Percentiles rank a stretch among this genome's conserved stretches.
Conservation (phyloP, 2,797 vertebrate species). For the Lophura swinhoii region DNA sequence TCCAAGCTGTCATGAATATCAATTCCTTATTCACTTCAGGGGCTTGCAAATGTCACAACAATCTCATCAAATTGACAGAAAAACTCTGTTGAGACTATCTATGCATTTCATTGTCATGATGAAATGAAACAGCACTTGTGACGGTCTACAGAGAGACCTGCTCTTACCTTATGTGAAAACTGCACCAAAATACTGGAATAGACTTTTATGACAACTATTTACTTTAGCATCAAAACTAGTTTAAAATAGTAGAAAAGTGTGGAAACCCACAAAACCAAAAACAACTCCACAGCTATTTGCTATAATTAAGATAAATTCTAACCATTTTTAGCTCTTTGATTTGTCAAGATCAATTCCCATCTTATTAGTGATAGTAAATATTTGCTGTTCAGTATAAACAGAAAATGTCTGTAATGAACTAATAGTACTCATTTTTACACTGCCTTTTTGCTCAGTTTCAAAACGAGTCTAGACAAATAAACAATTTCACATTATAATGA, state of each 20-base stretch:
- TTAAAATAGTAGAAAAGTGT: not conserved
- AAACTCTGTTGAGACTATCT: not conserved
- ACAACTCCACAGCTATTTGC: not conserved
- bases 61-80: not conserved
- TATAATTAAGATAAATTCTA: not conserved
- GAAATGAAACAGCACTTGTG: not conserved
- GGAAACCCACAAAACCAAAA: not conserved
- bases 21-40: not conserved
- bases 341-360: not conserved
- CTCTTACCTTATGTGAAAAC: not conserved
- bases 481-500: not conserved
- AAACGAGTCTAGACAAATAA: not conserved
- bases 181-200: not conserved
- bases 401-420: not conserved
- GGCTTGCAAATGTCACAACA: not conserved
- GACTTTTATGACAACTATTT: not conserved
- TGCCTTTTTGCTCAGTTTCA: not conserved
- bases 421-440: not conserved
- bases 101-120: not conserved
- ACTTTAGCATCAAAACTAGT: not conserved
- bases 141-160: not conserved
- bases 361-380: not conserved
- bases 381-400: not conserved
- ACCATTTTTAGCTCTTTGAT: not conserved
- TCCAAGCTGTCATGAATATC: not conserved